Percentiles rank a stretch among this genome's conserved stretches.
phyloP scores from a whole-genome alignment of 1,140 invertebrate species.

The Planococcus citri region DNA sequence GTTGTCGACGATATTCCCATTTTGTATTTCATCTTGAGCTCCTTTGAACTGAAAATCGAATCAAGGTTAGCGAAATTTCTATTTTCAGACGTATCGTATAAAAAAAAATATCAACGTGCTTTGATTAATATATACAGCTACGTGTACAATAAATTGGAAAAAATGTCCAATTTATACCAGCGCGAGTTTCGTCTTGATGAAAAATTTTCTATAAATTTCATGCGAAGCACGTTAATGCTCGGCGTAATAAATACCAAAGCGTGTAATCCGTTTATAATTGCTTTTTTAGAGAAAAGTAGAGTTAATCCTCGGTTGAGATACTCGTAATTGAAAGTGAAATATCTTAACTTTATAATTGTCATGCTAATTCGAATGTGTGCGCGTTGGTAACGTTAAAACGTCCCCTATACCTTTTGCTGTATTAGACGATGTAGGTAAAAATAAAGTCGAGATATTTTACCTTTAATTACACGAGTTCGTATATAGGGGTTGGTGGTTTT shows the following conservation, averaged over 20 bases:
- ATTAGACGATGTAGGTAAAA: no score
- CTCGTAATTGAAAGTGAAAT: not conserved
- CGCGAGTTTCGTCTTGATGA: not conserved
- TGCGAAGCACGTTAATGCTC: not conserved
- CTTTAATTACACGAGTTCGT: no score
- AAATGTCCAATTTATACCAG: not conserved
- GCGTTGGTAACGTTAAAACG: no score
- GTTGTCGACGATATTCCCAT: constrained; percentile 13
- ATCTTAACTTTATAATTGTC: no score
- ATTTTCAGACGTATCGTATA: not conserved
- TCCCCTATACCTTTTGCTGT: no score
- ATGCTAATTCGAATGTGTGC: no score
- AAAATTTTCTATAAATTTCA: not conserved
- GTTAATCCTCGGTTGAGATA: not conserved
- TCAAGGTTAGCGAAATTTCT: not conserved
- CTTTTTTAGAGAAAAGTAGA: not conserved
- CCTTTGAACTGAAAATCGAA: constrained; percentile 9
- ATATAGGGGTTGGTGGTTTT: no score
- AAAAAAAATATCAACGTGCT: no score
- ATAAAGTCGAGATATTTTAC: no score
- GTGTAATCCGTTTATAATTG: not conserved
- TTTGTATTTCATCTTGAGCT: constrained; percentile 14
- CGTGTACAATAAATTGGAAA: not conserved
- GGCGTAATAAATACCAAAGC: not conserved
- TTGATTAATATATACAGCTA: no score